Evolutionary conservation across 2,113 vertebrate genomes (phyloP), one percentile per base, ranked within the genome.

Genomic region (Burhinus bistriatus): DNA sequence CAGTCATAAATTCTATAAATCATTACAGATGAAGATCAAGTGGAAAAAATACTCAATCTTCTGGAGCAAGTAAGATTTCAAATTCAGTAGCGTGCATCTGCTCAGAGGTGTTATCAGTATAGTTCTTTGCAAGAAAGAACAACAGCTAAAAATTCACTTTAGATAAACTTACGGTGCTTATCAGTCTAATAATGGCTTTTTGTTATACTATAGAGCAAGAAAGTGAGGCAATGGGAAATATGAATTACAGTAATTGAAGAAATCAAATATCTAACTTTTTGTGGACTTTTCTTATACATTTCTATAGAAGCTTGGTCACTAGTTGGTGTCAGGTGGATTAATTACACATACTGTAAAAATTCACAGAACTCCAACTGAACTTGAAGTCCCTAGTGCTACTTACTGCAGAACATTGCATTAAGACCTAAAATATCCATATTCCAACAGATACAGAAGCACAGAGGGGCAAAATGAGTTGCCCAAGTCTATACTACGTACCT

Each of bases 1-100:
- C 51, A 97, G 94, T n/a, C 93, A 97, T 94, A 97, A 97, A 96
- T 95, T 97, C 96, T 93, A 49, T 82, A 92, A 96, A 96, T 92
- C 79, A 68, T 96, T 97, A 78, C 66, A 98, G 85, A 97, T 92
- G 62, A 98, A 97, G 96, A 97, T 83, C 49, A 96, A 96, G 54
- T 66, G 29, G 61, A 83, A 94, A 68, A 87, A 94, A 85, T 36
- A 87, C 52, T 82, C 47, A 65, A 40, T 14, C 52, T 83, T 97
- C 91, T 91, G 82, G n/a, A 93, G 32, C 45, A 89, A 52, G 68
- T 22, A 95, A 65, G 23, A 54, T 92, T 85, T 49, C 45, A 40
- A 93, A 94, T 51, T 91, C 34, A 87, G 51, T 20, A 72, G 42
- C 27, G 66, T 88, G 87, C 58, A 86, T 95, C 15, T 66, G 47